Base-by-base conservation (phyloP, 2,888 invertebrate genomes). In the Lycocerus yunnanus region DNA sequence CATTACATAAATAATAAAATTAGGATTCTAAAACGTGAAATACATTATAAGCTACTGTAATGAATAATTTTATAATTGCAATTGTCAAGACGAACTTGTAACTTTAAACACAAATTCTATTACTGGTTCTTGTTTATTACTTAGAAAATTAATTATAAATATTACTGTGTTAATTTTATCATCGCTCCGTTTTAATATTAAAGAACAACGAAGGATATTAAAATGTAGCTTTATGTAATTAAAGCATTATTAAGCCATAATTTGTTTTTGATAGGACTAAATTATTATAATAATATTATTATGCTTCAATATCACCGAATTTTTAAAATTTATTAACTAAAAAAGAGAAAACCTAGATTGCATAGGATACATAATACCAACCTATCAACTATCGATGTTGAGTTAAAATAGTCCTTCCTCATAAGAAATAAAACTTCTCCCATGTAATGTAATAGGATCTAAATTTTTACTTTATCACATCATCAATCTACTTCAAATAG, bases 41-140 rank as follows among this genome's bases (percentile, higher is more conserved):
- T 61, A 70, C 63, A 43, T 63, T 70, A 15, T 58, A 63, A 70
- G 69, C 43, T 16, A 58, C 43, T 70, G 15, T 70, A 70, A 70
- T 70, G 69, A 70, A 70, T 70, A 70, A 70, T 70, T 70, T 65
- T 43, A 58, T 63, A 70, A 70, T 65, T 70, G 18, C 63, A 27
- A 70, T 70, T 63, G 63, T 59, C 20, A 20, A 58, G 63, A 58
- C 58, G 68, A 59, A 68, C 18, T 68, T 68, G 68, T 24, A 68
- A 68, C 60, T 43, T 43, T 43, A 43, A 27, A 43, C 13, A n/a
- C 43, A 43, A 43, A 43, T 43, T 43, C 43, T 43, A 43, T 43
- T 43, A 43, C 43, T 43, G 43, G 43, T 43, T 43, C 43, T 43
- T 43, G 43, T 43, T 43, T 43, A 43, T 43, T 43, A 43, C 43